Evolutionary conservation across 2,888 invertebrate species (phyloP), one percentile per base, ranked within the genome.

Genomic region (Cephonodes hylas): DNA sequence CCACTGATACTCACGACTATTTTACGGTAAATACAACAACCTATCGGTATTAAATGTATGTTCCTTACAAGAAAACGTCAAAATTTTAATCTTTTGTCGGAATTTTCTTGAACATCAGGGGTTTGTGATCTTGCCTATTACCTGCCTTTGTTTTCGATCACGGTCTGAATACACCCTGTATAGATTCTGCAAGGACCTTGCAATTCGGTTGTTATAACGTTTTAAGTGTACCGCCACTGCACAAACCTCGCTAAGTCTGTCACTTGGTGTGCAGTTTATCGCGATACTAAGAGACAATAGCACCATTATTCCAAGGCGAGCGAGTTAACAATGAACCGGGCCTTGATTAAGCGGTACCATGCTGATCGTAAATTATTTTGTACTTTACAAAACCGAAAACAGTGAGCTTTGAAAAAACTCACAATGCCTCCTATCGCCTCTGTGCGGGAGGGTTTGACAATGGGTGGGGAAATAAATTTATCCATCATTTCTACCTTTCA

Each of bases 221-320:
- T n/a, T n/a, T n/a, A n/a, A n/a, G n/a, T n/a, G n/a, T 13, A 53
- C 0, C 0, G 1, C 2, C 42, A 23, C 7, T 23, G 23, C 18
- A 3, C 0, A 8, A 31, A 25, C 10, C 56, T 15, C 60, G 48
- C 31, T 61, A 23, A 53, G 65, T 63, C 34, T 61, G 27, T 70
- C 23, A 13, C 72, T 78, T 77, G 3, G 61, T 72, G 77, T 65
- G 42, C 68, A 72, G 75, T 75, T 79, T 80, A 86, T 87, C 85
- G 77, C 82, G 87, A 86, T 88, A 79, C 79, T 76, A 77, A 79
- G 77, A 86, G 84, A 89, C 88, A 89, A 89, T 88, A 76, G 88
- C 80, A 66, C 82, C 83, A 87, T 88, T 87, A 86, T 85, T 79
- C 81, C 73, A 71, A 71, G 76, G 77, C 72, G 78, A 75, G 79